Percentiles rank a stretch among this genome's conserved stretches.
Evolutionary conservation across 2,888 invertebrate species (phyloP).

Genomic region (Thelaira solivaga): DNA sequence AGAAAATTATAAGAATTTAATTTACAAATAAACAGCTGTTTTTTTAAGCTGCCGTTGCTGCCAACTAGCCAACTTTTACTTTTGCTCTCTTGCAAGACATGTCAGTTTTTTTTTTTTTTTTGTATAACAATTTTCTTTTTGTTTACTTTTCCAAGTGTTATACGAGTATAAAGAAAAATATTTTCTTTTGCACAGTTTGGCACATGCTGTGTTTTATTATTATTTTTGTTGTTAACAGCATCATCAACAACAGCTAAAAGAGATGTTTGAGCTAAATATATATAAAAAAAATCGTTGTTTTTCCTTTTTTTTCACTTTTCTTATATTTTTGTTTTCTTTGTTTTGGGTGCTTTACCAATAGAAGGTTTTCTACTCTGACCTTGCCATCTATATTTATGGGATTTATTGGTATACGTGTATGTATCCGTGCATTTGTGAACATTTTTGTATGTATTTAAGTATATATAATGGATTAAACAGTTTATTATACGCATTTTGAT

Average conservation of each 20-base stretch:
- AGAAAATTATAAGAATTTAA: too few species aligned
- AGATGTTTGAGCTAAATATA: conserved; percentile 3
- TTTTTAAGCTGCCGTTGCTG: too few species aligned
- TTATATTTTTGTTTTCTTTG: not conserved
- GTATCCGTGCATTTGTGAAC: too few species aligned
- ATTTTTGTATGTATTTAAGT: too few species aligned
- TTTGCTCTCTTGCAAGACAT: too few species aligned
- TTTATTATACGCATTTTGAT: not conserved
- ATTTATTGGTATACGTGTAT: not conserved
- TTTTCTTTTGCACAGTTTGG: not conserved
- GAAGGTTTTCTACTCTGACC: conserved; percentile 20
- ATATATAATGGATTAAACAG: not conserved
- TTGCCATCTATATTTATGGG: not conserved
- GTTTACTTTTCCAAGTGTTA: not conserved
- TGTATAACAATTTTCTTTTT: too few species aligned
- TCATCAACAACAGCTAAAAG: not conserved
- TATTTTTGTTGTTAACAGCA: not conserved
- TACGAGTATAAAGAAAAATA: not conserved
- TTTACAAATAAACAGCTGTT: too few species aligned
- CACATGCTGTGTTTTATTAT: not conserved
- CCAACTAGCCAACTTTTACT: too few species aligned
- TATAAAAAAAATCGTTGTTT: too few species aligned
- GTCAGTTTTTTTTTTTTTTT: too few species aligned
- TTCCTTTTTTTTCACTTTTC: too few species aligned
- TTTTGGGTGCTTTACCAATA: not conserved